A percentile compares a stretch with the other conserved stretches of the same genome.
These are phyloP conservation scores for Discoglossus pictus DNA, from an alignment of 2,797 vertebrate genomes.

Conservation along the genomic window DNA sequence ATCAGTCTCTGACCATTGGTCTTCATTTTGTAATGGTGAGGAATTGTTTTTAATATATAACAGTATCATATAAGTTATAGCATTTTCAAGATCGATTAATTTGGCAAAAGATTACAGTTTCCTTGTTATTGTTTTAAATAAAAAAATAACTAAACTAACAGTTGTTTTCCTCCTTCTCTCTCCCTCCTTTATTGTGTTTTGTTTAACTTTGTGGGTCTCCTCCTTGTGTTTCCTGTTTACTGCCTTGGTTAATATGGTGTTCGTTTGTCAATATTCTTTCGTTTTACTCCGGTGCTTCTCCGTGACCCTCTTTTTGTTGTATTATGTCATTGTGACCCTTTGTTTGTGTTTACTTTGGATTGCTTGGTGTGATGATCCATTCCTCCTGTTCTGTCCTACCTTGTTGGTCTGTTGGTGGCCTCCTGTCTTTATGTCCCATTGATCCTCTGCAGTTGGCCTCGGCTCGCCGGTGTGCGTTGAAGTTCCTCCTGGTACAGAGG, in stretches of 20 bases:
- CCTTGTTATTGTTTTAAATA: too few relatives aligned
- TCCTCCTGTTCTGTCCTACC: not conserved
- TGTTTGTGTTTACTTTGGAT: not conserved
- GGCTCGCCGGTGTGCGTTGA: slow-evolving; percentile 88
- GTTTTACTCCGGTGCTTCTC: too few relatives aligned
- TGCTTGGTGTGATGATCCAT: not conserved
- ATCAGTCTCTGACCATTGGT: too few relatives aligned
- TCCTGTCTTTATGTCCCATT: not conserved
- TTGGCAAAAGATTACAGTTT: too few relatives aligned
- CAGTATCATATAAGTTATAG: too few relatives aligned
- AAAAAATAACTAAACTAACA: not conserved
- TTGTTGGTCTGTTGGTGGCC: not conserved
- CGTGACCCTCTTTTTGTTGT: not conserved
- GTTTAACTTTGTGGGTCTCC: not conserved
- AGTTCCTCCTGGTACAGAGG: slow-evolving; percentile 82
- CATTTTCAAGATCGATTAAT: too few relatives aligned
- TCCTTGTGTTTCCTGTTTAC: not conserved
- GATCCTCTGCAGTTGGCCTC: slow-evolving; percentile 67
- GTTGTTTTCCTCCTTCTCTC: not conserved
- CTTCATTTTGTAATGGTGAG: too few relatives aligned
- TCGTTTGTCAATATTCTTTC: not conserved
- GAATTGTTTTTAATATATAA: too few relatives aligned
- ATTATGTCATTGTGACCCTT: not conserved
- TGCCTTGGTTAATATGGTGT: not conserved
- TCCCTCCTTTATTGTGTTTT: not conserved